Conservation (phyloP, 2,797 vertebrate species). For the Halcyon smyrnensis region DNA sequence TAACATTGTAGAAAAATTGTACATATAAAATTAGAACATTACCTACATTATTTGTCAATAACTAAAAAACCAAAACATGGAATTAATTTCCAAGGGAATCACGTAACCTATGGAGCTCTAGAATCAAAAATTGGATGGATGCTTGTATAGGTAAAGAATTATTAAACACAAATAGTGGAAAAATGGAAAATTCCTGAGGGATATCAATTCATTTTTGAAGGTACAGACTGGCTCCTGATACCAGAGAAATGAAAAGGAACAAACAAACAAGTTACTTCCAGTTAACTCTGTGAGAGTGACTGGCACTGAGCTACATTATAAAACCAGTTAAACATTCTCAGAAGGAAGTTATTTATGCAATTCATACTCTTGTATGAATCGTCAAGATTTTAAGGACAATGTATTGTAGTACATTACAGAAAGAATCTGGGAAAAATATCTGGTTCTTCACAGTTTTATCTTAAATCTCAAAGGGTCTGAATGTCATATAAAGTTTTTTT, state of each 20-base stretch:
- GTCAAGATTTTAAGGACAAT: background rate
- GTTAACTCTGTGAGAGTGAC: background rate
- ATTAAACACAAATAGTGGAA: background rate
- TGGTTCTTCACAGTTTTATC: background rate
- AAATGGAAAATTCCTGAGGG: background rate
- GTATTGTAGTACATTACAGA: background rate
- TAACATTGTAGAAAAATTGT: background rate
- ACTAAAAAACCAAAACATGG: background rate
- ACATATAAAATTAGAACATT: background rate
- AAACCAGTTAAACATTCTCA: background rate
- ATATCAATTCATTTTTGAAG: background rate
- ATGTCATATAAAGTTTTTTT: background rate
- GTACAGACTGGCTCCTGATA: background rate
- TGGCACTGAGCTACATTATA: background rate
- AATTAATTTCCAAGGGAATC: background rate
- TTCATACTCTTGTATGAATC: background rate
- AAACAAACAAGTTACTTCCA: background rate
- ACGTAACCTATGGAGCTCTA: background rate
- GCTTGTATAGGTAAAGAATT: background rate
- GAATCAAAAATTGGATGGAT: background rate
- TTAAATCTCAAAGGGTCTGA: background rate
- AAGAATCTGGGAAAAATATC: background rate
- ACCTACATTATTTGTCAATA: background rate
- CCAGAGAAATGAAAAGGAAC: background rate
- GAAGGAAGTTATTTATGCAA: background rate